Conservation (phyloP, 2,888 invertebrate genomes). For the Dorcus hopei region DNA sequence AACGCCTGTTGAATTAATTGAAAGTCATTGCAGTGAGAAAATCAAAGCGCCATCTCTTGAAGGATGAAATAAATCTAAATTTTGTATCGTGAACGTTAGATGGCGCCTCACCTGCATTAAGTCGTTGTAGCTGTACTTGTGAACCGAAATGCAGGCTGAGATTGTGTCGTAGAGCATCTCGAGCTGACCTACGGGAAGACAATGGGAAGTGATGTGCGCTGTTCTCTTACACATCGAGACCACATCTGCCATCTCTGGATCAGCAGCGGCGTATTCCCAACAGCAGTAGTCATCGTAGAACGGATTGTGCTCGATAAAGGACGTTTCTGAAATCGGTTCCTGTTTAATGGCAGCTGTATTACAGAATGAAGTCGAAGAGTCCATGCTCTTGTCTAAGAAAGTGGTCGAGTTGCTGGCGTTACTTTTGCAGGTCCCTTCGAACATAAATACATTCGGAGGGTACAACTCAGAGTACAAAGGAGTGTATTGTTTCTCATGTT, state of each 20-base stretch:
- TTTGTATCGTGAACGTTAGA: not conserved
- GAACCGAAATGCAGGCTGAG: slow-evolving; percentile 38
- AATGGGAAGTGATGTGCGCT: slow-evolving; percentile 34
- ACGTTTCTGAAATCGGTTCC: slow-evolving; percentile 13
- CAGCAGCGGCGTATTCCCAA: not conserved
- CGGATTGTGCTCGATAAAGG: slow-evolving; percentile 18
- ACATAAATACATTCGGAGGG: not conserved
- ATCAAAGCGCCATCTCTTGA: not conserved
- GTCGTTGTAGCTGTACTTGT: slow-evolving; percentile 35
- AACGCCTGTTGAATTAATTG: slow-evolving; percentile 8
- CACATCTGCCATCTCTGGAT: slow-evolving; percentile 5
- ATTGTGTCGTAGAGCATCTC: slow-evolving; percentile 44
- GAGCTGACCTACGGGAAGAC: slow-evolving; percentile 39
- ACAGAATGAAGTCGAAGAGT: too few relatives aligned
- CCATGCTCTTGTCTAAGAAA: not conserved
- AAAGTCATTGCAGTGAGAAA: not conserved
- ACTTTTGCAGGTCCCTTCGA: not conserved
- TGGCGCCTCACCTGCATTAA: slow-evolving; percentile 31
- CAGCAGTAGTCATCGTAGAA: slow-evolving; percentile 30
- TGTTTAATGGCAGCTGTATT: not conserved
- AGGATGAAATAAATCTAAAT: not conserved
- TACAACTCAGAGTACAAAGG: too few relatives aligned
- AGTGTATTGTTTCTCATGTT: too few relatives aligned
- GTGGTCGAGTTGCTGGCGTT: not conserved
- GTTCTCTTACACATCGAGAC: slow-evolving; percentile 34